Evolutionary conservation across 2,888 invertebrate genomes (phyloP), one percentile per base, ranked within the genome.

Genomic region (Drosophila atroscutellata): DNA sequence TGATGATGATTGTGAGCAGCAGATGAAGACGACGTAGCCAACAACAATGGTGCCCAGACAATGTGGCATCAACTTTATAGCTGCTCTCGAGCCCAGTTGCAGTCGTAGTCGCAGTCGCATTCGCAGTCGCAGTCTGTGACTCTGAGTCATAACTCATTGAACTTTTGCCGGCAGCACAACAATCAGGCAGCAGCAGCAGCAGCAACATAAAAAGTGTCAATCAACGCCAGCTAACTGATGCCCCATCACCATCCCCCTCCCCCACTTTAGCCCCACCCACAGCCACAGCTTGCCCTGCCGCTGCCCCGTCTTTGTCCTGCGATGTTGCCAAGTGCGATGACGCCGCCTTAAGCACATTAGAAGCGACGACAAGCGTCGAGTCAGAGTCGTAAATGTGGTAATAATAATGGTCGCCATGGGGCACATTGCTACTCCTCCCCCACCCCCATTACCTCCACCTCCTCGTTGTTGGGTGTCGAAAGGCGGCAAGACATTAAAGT

Each of bases 401-500:
- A 83, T 76, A 85, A 80, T 68, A 76, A 70, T 77, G 71, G 75
- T 85, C 88, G 88, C 83, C 72, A 64, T 77, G 84, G 86, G 86
- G 71, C 77, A 71, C 77, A 60, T 59, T 28, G 15, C 45, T 26
- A 4, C 50, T 13, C 45, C 58, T 57, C 66, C 37, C 18, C 18
- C 8, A 15, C 15, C 15, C 15, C 15, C 36, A n/a, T n/a, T n/a
- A 15, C 18, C 37, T 15, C 15, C 45, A 7, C 7, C 18, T 18
- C 4, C 18, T 0, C 4, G 24, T 34, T 52, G 68, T 63, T 62
- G 80, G 74, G 82, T 87, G 88, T 80, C 65, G 84, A 86, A 80
- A 81, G 79, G 54, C 83, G 79, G 54, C 86, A 86, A 80, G 67
- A 84, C 89, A 86, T 85, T 78, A 85, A 85, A 84, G 89, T 89